Evolutionary conservation across 2,888 invertebrate genomes (phyloP).

Genomic region (Calliphora vomitoria): DNA sequence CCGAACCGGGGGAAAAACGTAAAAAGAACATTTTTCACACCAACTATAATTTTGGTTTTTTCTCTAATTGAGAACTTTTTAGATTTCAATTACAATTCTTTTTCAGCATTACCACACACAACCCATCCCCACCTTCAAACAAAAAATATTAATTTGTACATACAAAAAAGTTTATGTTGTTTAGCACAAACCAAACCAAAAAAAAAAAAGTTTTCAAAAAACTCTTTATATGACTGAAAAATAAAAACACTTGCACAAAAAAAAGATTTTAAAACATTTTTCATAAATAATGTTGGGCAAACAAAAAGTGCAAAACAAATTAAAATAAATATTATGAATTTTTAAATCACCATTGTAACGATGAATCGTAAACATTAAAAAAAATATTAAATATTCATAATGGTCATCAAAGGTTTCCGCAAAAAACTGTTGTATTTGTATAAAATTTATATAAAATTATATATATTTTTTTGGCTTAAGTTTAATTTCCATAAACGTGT

Average conservation of each 20-base stretch:
- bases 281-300: slow-evolving; percentile 21
- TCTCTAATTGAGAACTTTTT: slow-evolving; percentile 67
- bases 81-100: slow-evolving; percentile 65
- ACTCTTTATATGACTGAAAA: not conserved
- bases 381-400: slow-evolving; percentile 32
- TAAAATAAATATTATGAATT: slow-evolving; percentile 47
- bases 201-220: not conserved
- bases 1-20: not conserved
- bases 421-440: not conserved
- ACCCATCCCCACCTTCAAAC: not conserved
- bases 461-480: not conserved
- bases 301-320: slow-evolving; percentile 26
- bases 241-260: not conserved
- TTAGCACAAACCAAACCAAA: not conserved
- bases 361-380: slow-evolving; percentile 1
- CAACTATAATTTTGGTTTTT: slow-evolving; percentile 65
- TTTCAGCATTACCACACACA: not conserved
- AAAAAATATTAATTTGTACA: slow-evolving; percentile 51
- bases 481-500: not conserved
- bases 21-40: slow-evolving; percentile 60
- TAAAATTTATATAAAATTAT: not conserved
- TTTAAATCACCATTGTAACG: slow-evolving; percentile 6
- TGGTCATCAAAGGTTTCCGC: not conserved
- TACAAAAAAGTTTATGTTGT: slow-evolving; percentile 38
- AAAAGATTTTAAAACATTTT: slow-evolving; percentile 23